Conservation (phyloP, 2,888 invertebrate genomes). For the Tillus elongatus region DNA sequence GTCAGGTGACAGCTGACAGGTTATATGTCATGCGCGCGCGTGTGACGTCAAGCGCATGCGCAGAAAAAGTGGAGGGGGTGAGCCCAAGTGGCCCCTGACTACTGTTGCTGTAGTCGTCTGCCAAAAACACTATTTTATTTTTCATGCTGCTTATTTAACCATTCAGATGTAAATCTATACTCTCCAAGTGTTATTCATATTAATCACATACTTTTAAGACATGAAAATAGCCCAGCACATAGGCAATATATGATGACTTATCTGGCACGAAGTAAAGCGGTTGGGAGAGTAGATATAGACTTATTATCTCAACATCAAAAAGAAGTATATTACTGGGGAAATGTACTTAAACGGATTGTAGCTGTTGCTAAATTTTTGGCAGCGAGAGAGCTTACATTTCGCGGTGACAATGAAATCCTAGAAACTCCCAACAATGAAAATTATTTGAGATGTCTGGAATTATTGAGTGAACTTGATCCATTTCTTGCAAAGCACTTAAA, state of each 20-base stretch:
- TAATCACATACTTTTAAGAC: slow-evolving; percentile 6
- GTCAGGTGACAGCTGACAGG: too few relatives aligned
- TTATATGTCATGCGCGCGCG: too few relatives aligned
- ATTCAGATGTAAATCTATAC: too few relatives aligned
- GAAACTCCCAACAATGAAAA: slow-evolving; percentile 24
- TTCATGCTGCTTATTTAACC: too few relatives aligned
- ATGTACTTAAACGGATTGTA: slow-evolving; percentile 12
- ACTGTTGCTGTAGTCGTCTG: too few relatives aligned
- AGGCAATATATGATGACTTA: slow-evolving; percentile 7
- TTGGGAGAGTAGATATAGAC: slow-evolving; percentile 11
- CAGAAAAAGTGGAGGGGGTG: too few relatives aligned
- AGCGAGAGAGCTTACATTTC: slow-evolving; percentile 22
- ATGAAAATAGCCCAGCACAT: slow-evolving; percentile 7
- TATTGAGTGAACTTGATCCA: slow-evolving; percentile 26
- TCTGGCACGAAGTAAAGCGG: slow-evolving; percentile 7
- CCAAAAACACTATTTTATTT: too few relatives aligned
- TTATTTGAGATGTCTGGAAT: slow-evolving; percentile 25
- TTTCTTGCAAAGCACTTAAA: slow-evolving; percentile 24
- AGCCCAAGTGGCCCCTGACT: too few relatives aligned
- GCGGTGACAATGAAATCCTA: slow-evolving; percentile 22
- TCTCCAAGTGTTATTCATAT: too few relatives aligned
- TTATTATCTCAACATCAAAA: slow-evolving; percentile 11
- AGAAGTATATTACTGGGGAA: slow-evolving; percentile 12
- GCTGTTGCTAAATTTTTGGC: slow-evolving; percentile 22
- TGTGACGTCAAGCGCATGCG: too few relatives aligned